Conservation (phyloP, 1,140 invertebrate species). For the Drepana arcuata region DNA sequence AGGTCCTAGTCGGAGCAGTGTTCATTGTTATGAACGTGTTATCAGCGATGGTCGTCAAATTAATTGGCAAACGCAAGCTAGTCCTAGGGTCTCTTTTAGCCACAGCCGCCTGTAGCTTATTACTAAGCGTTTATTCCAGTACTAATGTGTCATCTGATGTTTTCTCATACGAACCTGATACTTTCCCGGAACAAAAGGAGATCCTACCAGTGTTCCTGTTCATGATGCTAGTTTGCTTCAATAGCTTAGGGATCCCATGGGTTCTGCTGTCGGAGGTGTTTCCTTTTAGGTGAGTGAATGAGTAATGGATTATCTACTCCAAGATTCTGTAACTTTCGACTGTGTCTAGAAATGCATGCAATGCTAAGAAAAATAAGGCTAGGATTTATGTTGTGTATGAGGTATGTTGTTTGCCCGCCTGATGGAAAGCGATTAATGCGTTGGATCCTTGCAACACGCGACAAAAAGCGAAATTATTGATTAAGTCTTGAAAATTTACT, state of each 20-base stretch:
- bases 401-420: too few species aligned
- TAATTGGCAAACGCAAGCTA: constrained; percentile 49
- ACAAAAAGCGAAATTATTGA: too few species aligned
- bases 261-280: constrained; percentile 57
- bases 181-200: constrained; percentile 36
- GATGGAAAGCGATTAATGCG: too few species aligned
- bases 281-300: constrained; percentile 55
- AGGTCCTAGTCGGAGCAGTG: constrained; percentile 44
- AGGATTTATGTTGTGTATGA: too few species aligned
- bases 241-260: constrained; percentile 55
- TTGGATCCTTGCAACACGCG: too few species aligned
- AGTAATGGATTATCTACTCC: too few species aligned
- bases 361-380: too few species aligned
- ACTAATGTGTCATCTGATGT: constrained; percentile 23
- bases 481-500: too few species aligned
- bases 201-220: constrained; percentile 42
- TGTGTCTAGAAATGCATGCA: too few species aligned
- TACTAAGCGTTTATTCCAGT: constrained; percentile 39
- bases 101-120: constrained; percentile 33
- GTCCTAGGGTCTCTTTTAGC: constrained; percentile 35
- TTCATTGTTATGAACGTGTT: constrained; percentile 43
- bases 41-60: constrained; percentile 40
- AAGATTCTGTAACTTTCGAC: too few species aligned
- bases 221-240: constrained; percentile 42
- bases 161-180: constrained; percentile 46